Base-by-base conservation (phyloP, 2,888 invertebrate species). In the Philaethria dido region DNA sequence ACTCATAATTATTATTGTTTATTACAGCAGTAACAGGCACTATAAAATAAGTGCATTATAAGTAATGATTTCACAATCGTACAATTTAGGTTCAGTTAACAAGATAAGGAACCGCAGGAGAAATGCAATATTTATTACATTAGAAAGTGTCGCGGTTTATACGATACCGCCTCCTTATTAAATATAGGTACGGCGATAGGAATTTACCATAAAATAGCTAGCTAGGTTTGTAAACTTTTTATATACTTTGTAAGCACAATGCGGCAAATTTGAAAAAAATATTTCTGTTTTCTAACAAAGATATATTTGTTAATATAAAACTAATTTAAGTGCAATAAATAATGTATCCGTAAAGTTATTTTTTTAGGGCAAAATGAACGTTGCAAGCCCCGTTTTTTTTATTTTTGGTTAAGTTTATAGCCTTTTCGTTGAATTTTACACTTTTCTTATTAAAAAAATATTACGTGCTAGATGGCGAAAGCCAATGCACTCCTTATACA, bases 121-220 rank as follows among this genome's bases (percentile, higher is more conserved):
- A 78, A 78, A 85, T 78, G 87, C 84, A 70, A 68, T 68, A 70
- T 66, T 70, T 50, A 87, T 85, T 84, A 77, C 75, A 69, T 71
- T 84, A 85, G 88, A 89, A 89, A 89, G 89, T 80, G 77, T 75
- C 80, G 88, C 72, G 89, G 89, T 86, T 82, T 81, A 73, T 85
- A 66, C 75, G 62, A 68, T 25, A 25, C 77, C 83, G 80, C 85
- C 87, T 75, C 78, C 86, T 84, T 77, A 84, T 89, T 84, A 87
- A 87, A 87, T 65, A 80, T 84, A 88, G 88, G 47, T 48, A 57
- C 0, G 59, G 57, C 11, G 50, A 54, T 25, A 44, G 20, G 20
- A 16, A 22, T 36, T 33, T 57, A 42, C n/a, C 14, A 29, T 29
- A 29, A 29, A 29, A 29, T 29, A 6, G 6, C 29, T 29, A 29